phyloP scores from a whole-genome alignment of 2,113 vertebrate genomes.

The Eublepharis macularius region DNA sequence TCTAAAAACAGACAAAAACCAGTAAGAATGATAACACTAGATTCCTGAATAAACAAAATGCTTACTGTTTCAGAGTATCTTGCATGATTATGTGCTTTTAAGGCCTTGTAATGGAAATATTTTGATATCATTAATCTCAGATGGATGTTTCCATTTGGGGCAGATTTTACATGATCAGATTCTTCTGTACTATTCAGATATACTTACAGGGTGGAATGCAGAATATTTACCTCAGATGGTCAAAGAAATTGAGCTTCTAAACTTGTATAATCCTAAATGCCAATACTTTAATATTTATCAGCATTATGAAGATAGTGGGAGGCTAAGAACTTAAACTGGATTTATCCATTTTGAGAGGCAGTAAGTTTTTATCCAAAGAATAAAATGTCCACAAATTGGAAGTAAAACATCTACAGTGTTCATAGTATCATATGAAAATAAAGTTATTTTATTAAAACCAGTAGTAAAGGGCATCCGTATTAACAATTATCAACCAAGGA shows the following conservation, averaged over 20 bases:
- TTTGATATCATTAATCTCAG: background rate
- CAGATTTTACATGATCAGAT: background rate
- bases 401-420: background rate
- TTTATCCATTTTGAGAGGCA: constrained; percentile 12
- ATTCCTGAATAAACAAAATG: background rate
- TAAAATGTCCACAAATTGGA: constrained; percentile 21
- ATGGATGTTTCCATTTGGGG: background rate
- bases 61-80: background rate
- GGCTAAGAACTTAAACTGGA: background rate
- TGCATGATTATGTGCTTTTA: background rate
- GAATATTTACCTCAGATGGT: background rate
- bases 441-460: background rate
- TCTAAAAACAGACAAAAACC: background rate
- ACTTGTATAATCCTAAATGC: background rate
- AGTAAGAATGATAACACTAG: background rate
- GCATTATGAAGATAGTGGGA: constrained; percentile 18
- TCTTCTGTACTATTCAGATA: background rate
- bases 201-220: background rate
- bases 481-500: background rate
- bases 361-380: background rate
- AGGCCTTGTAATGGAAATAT: constrained; percentile 6
- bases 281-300: constrained; percentile 30
- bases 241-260: background rate
- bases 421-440: constrained; percentile 17
- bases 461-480: rapidly evolving